phyloP scores from a whole-genome alignment of 1,140 invertebrate genomes.

The Lordiphosa collinella region DNA sequence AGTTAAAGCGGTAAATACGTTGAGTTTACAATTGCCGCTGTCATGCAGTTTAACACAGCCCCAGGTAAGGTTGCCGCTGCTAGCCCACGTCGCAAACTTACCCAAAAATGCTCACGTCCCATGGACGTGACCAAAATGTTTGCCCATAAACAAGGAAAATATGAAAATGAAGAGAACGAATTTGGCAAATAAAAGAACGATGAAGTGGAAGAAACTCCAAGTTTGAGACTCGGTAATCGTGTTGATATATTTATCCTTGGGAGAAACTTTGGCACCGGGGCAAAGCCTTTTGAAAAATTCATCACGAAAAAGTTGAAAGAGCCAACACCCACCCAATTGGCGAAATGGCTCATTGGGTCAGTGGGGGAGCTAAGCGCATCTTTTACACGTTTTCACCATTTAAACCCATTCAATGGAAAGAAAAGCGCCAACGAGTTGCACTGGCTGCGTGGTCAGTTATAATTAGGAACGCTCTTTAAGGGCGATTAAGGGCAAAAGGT shows the following conservation, averaged over 20 bases:
- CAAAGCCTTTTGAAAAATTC: slow-evolving; percentile 61
- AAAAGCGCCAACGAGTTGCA: slow-evolving; percentile 57
- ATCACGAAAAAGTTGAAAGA: slow-evolving; percentile 32
- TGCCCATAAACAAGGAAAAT: slow-evolving; percentile 64
- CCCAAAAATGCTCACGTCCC: slow-evolving; percentile 60
- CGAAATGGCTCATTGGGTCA: slow-evolving; percentile 72
- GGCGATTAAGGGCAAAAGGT: slow-evolving; percentile 51
- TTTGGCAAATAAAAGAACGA: slow-evolving; percentile 14
- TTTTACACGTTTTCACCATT: not conserved
- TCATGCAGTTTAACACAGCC: no score
- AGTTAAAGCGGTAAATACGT: not conserved
- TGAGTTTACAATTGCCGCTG: not conserved
- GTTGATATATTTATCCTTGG: slow-evolving; percentile 50
- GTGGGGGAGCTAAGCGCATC: slow-evolving; percentile 31
- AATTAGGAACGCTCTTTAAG: slow-evolving; percentile 52
- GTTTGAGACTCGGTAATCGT: slow-evolving; percentile 38
- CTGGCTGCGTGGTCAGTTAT: slow-evolving; percentile 70
- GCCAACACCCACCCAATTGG: slow-evolving; percentile 45
- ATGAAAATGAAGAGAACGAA: slow-evolving; percentile 58
- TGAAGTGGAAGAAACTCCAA: not conserved
- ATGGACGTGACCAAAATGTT: slow-evolving; percentile 66
- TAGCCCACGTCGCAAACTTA: slow-evolving; percentile 37
- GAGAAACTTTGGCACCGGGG: slow-evolving; percentile 15
- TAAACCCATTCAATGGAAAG: not conserved
- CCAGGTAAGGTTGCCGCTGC: not conserved